Evolutionary conservation across 92 coral and sea anemone species (phyloP).

Genomic region (Paramuricea clavata): DNA sequence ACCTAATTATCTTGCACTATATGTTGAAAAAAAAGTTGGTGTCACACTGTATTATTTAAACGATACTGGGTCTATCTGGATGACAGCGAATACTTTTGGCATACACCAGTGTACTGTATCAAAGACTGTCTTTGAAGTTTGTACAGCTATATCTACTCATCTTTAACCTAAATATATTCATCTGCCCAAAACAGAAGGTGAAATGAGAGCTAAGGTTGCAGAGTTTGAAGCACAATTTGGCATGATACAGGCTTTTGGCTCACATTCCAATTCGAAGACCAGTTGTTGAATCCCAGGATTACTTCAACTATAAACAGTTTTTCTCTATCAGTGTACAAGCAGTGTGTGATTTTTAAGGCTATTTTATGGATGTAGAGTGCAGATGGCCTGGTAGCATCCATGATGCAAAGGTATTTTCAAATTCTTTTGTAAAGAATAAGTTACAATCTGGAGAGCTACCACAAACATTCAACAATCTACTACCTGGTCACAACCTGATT

Average conservation of each 20-base stretch:
- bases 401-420: constrained; percentile 54
- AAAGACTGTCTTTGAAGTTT: too few relatives aligned
- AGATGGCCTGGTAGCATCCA: constrained; percentile 62
- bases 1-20: constrained; percentile 43
- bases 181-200: constrained; percentile 9
- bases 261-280: constrained; percentile 53
- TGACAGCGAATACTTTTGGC: constrained; percentile 53
- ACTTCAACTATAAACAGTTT: too few relatives aligned
- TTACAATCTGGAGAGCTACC: constrained; percentile 40
- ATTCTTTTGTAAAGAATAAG: constrained; percentile 44
- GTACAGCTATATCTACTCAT: constrained; percentile 32
- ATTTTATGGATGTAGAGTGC: constrained; percentile 56
- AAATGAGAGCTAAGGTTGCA: constrained; percentile 41
- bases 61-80: constrained; percentile 51
- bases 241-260: constrained; percentile 50
- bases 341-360: constrained; percentile 50
- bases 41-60: constrained; percentile 46
- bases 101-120: constrained; percentile 62
- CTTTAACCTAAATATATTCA: constrained; percentile 48
- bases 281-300: constrained; percentile 40
- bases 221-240: constrained; percentile 39
- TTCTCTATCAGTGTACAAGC: constrained; percentile 46
- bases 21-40: constrained; percentile 40
- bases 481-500: constrained; percentile 48
- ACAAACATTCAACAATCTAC: constrained; percentile 5